Conservation (phyloP, 2,113 vertebrate species). For the Malurus elegans region DNA sequence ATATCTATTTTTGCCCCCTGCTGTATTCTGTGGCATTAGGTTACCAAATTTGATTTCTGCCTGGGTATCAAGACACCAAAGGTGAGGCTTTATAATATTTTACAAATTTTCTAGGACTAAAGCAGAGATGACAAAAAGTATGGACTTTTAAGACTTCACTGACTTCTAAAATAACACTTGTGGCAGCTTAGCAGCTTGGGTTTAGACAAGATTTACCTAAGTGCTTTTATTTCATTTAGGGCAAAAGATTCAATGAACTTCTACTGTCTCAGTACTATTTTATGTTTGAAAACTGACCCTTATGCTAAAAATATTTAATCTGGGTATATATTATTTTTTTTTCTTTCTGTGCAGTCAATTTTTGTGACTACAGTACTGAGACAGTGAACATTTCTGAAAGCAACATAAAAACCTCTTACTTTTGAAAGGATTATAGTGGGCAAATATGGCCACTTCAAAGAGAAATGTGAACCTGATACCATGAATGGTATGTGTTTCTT, state of each 20-base stretch:
- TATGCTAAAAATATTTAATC: background rate
- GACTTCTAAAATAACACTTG: background rate
- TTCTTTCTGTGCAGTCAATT: constrained; percentile 51
- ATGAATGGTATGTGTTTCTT: constrained; percentile 40
- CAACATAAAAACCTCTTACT: background rate
- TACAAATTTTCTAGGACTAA: background rate
- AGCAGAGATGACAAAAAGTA: background rate
- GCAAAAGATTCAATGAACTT: background rate
- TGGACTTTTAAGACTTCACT: background rate
- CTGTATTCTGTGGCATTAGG: background rate
- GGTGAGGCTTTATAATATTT: background rate
- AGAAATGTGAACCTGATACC: constrained; percentile 2
- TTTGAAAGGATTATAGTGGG: constrained; percentile 45
- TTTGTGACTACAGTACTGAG: constrained; percentile 33
- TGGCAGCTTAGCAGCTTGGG: background rate
- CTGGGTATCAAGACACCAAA: background rate
- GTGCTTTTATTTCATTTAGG: background rate
- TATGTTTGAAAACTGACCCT: background rate
- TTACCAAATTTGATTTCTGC: background rate
- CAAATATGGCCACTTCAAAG: constrained; percentile 31
- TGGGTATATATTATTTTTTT: background rate
- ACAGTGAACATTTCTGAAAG: background rate
- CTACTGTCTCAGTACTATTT: background rate
- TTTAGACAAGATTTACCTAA: background rate
- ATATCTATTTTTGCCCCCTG: background rate